Evolutionary conservation across 1,140 invertebrate genomes (phyloP).

Genomic region (Neodiprion lecontei): DNA sequence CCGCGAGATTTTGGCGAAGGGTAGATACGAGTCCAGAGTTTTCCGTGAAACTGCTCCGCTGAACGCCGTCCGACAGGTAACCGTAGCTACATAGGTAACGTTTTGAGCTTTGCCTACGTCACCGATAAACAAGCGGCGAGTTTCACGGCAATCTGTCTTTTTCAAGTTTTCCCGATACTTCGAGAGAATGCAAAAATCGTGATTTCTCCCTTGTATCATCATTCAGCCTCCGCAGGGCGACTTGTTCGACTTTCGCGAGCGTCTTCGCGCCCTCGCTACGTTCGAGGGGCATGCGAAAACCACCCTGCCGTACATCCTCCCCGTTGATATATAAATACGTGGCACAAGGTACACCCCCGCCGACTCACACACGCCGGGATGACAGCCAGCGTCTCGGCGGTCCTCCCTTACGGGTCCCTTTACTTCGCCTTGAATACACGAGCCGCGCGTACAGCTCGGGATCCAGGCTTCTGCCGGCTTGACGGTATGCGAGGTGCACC

Average conservation of each 20-base stretch:
- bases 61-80: no score
- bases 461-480: slow-evolving; percentile 24
- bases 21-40: no score
- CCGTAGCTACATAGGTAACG: no score
- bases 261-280: neutral
- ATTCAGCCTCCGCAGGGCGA: no score
- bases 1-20: no score
- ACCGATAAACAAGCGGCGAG: no score
- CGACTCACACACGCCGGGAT: slow-evolving; percentile 35
- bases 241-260: neutral
- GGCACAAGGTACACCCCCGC: slow-evolving; percentile 33
- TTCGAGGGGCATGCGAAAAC: slow-evolving; percentile 52
- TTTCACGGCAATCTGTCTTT: no score
- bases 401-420: slow-evolving; percentile 19
- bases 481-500: neutral
- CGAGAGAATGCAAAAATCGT: no score
- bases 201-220: no score
- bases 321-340: slow-evolving; percentile 13
- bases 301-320: slow-evolving; percentile 48
- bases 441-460: slow-evolving; percentile 51
- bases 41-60: no score
- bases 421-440: slow-evolving; percentile 52
- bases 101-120: no score
- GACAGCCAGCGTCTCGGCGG: slow-evolving; percentile 40
- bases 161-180: no score